Percentiles rank a stretch among this genome's conserved stretches.
phyloP scores from a whole-genome alignment of 2,888 invertebrate genomes.

The Agrilus cyanescens region DNA sequence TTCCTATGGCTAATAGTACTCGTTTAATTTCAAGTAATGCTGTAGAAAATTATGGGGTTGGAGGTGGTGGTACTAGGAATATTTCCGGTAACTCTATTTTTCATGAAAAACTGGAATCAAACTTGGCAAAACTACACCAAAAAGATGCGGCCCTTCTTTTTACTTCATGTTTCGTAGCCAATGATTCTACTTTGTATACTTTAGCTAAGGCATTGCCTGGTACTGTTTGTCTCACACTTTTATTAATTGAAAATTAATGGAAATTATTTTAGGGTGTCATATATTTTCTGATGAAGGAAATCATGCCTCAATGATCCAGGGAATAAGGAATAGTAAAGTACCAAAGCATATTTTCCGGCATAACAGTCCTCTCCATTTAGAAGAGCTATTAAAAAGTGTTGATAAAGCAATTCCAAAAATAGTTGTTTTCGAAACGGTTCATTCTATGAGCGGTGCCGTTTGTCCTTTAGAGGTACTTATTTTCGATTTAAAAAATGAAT shows the following conservation, averaged over 20 bases:
- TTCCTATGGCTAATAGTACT: no score
- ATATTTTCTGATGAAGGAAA: conserved; percentile 94
- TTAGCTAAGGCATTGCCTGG: conserved; percentile 75
- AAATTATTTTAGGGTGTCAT: conserved; percentile 51
- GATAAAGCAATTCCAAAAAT: conserved; percentile 77
- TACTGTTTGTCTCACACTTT: conserved; percentile 21
- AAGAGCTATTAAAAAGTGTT: conserved; percentile 58
- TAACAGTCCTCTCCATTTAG: conserved; percentile 81
- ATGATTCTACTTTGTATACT: conserved; percentile 89
- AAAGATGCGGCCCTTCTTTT: conserved; percentile 87
- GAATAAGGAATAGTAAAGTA: conserved; percentile 83
- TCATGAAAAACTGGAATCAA: conserved; percentile 75
- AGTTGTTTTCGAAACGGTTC: conserved; percentile 96
- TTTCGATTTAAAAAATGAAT: no score
- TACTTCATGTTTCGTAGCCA: conserved; percentile 95
- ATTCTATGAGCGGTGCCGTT: conserved; percentile 96
- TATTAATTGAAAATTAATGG: no score
- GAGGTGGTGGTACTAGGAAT: conserved; percentile 91
- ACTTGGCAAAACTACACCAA: conserved; percentile 73
- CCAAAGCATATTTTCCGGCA: conserved; percentile 91
- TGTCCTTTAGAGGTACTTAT: conserved; percentile 73
- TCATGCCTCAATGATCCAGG: conserved; percentile 98
- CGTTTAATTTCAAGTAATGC: conserved; percentile 56
- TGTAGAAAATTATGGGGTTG: conserved; percentile 73
- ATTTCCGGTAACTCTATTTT: conserved; percentile 90